Evolutionary conservation across 1,140 invertebrate species (phyloP).

Genomic region (Drosophila santomea): DNA sequence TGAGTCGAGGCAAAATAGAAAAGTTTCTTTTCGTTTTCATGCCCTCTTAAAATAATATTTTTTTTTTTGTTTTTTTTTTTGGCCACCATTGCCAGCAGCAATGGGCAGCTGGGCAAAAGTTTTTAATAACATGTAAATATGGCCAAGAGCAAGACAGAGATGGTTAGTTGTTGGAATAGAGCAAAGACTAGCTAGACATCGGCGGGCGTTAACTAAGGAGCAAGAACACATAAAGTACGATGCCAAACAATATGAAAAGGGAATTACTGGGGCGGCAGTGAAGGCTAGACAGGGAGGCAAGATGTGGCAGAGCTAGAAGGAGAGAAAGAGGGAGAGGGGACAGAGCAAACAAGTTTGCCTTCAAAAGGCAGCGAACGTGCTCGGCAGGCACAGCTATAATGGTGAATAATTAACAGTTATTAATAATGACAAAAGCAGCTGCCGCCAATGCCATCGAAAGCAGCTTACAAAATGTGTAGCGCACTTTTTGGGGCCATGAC

Average conservation of each 20-base stretch:
- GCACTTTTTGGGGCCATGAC: conserved; percentile 44
- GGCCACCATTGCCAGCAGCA: conserved; percentile 25
- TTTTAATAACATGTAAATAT: conserved; percentile 83
- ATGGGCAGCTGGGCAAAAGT: conserved; percentile 41
- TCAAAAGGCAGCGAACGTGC: conserved; percentile 39
- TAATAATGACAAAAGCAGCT: conserved; percentile 84
- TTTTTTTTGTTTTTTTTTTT: background rate
- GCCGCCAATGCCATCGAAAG: conserved; percentile 49
- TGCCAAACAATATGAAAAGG: conserved; percentile 75
- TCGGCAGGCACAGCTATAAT: conserved; percentile 68
- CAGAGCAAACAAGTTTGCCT: background rate
- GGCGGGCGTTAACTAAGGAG: conserved; percentile 72
- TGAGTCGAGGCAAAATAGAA: conserved; percentile 37
- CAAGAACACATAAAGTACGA: conserved; percentile 73
- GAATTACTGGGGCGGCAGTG: conserved; percentile 56
- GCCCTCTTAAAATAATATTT: too few species aligned
- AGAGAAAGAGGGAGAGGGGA: background rate
- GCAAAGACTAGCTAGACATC: conserved; percentile 14
- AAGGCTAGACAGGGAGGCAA: background rate
- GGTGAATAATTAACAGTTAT: conserved; percentile 84
- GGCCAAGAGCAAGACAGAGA: conserved; percentile 43
- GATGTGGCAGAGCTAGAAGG: background rate
- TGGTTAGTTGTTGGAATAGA: conserved; percentile 8
- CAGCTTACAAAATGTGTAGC: conserved; percentile 65
- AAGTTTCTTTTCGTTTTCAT: too few species aligned